phyloP scores from a whole-genome alignment of 1,140 invertebrate genomes.

The Bombyx mandarina region DNA sequence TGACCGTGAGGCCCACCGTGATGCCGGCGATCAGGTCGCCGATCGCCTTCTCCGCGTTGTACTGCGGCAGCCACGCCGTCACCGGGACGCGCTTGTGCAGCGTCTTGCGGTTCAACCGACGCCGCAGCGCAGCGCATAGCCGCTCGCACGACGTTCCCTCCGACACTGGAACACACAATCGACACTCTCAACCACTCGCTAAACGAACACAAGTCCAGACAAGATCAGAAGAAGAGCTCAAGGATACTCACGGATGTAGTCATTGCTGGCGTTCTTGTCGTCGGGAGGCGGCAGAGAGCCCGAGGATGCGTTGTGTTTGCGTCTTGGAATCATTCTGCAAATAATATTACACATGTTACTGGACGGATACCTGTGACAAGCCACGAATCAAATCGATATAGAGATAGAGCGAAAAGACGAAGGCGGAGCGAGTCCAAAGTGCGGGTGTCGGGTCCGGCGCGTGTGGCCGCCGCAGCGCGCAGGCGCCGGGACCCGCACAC shows the following conservation, averaged over 20 bases:
- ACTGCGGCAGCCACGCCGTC: constrained; percentile 80
- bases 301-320: constrained; percentile 58
- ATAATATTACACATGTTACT: constrained; percentile 1
- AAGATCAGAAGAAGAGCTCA: background rate
- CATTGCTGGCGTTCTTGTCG: constrained; percentile 64
- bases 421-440: background rate
- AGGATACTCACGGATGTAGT: constrained; percentile 53
- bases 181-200: background rate
- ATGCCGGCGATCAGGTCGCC: constrained; percentile 88
- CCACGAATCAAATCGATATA: no score
- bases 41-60: constrained; percentile 76
- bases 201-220: background rate
- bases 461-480: no score
- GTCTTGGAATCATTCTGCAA: constrained; percentile 54
- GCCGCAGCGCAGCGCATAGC: constrained; percentile 42
- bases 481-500: no score
- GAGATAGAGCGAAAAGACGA: no score
- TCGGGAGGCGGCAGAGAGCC: constrained; percentile 51
- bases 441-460: background rate
- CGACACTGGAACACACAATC: constrained; percentile 24
- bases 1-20: constrained; percentile 88
- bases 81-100: constrained; percentile 81
- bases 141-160: constrained; percentile 35
- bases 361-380: no score
- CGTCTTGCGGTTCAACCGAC: constrained; percentile 75